Evolutionary conservation across 2,888 invertebrate genomes (phyloP).

Genomic region (Leptothorax acervorum): DNA sequence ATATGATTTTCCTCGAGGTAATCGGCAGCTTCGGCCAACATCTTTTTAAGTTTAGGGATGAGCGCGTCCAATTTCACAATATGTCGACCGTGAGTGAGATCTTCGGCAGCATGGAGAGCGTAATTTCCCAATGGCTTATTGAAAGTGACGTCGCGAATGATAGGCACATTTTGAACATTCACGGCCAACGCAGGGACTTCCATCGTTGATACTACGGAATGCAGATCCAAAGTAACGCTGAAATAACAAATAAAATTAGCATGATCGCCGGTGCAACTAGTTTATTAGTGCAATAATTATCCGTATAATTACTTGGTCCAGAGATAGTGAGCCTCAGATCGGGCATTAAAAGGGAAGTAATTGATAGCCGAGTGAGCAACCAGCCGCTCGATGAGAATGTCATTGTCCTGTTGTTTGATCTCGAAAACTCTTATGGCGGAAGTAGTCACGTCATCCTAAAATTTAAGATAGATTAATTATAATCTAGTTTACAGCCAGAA

Average conservation of each 20-base stretch:
- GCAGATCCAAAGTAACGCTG: slow-evolving; percentile 83
- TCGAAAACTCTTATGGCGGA: slow-evolving; percentile 73
- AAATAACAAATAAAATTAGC: slow-evolving; percentile 1
- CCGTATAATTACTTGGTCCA: slow-evolving; percentile 81
- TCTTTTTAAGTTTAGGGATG: slow-evolving; percentile 76
- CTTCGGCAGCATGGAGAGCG: slow-evolving; percentile 73
- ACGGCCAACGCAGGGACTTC: slow-evolving; percentile 60
- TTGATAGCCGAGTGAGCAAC: slow-evolving; percentile 76
- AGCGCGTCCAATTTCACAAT: slow-evolving; percentile 75
- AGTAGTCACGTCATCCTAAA: slow-evolving; percentile 73
- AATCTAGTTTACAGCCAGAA: not conserved
- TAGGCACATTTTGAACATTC: slow-evolving; percentile 65
- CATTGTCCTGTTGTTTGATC: slow-evolving; percentile 67
- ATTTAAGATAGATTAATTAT: not conserved
- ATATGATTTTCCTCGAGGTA: slow-evolving; percentile 83
- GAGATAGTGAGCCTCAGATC: slow-evolving; percentile 82
- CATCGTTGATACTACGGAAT: slow-evolving; percentile 69
- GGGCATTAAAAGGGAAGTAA: slow-evolving; percentile 80
- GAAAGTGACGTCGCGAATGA: slow-evolving; percentile 77
- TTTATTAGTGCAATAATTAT: not conserved
- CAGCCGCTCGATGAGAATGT: slow-evolving; percentile 75
- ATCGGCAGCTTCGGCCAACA: slow-evolving; percentile 80
- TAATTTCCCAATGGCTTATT: slow-evolving; percentile 70
- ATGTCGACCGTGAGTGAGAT: slow-evolving; percentile 82
- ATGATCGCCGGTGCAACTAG: not conserved